Percentiles rank a stretch among this genome's conserved stretches.
Conservation (phyloP, 2,113 vertebrate genomes). For the Dipodomys merriami region DNA sequence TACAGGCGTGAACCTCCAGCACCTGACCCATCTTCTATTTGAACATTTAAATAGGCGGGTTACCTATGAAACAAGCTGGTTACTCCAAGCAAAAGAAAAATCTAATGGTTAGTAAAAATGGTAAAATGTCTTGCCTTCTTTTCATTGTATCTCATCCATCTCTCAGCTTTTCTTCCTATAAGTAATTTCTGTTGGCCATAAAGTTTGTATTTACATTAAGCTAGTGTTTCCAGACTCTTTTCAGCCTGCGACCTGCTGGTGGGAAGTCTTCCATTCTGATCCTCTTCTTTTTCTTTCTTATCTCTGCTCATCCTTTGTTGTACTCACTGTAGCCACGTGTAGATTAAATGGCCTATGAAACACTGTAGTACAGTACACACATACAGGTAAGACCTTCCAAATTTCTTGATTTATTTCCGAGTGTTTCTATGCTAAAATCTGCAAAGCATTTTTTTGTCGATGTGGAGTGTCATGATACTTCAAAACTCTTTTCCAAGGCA, state of each 20-base stretch:
- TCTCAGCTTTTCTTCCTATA: neutral
- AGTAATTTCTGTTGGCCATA: neutral
- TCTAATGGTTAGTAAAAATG: neutral
- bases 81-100: neutral
- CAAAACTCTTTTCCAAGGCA: neutral
- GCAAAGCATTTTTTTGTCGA: neutral
- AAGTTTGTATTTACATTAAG: neutral
- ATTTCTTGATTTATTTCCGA: neutral
- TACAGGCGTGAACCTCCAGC: too few species aligned
- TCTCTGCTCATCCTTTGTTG: neutral
- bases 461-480: neutral
- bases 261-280: neutral
- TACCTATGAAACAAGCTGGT: neutral
- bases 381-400: neutral
- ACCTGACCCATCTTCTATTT: neutral
- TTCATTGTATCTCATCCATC: neutral
- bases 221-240: neutral
- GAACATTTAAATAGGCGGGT: neutral
- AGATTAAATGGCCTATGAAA: neutral
- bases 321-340: neutral
- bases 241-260: neutral
- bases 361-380: neutral
- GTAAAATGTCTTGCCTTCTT: constrained; percentile 1
- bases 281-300: neutral
- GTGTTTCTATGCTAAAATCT: neutral